Percentiles rank a stretch among this genome's conserved stretches.
Evolutionary conservation across 2,888 invertebrate genomes (phyloP).

Genomic region (Alcis repandata): DNA sequence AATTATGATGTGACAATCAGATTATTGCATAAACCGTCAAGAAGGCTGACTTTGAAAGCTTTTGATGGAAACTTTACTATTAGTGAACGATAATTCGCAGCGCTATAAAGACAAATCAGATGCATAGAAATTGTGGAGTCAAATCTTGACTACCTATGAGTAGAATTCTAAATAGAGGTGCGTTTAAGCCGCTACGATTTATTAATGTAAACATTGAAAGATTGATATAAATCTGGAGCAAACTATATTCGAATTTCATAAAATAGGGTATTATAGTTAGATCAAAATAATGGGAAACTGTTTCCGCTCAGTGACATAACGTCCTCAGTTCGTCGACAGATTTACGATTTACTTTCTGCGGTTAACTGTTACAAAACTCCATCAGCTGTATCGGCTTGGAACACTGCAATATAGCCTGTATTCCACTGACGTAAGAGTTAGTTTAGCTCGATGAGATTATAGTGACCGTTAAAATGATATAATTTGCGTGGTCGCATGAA

Average conservation of each 20-base stretch:
- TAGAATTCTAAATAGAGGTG: too few relatives aligned
- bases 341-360: conserved; percentile 72
- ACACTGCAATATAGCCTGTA: conserved; percentile 40
- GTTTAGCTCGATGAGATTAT: conserved; percentile 42
- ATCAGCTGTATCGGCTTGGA: conserved; percentile 44
- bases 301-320: conserved; percentile 66
- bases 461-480: conserved; percentile 65
- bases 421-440: conserved; percentile 35
- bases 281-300: conserved; percentile 51
- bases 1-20: not conserved
- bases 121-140: too few relatives aligned
- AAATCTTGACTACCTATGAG: too few relatives aligned
- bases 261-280: conserved; percentile 28
- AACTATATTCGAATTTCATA: conserved; percentile 5
- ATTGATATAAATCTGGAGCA: not conserved
- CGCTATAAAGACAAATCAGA: too few relatives aligned
- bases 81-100: too few relatives aligned
- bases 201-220: conserved; percentile 1
- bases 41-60: not conserved
- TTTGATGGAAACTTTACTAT: too few relatives aligned
- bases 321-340: conserved; percentile 57
- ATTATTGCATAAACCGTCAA: not conserved
- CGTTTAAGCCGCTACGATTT: too few relatives aligned
- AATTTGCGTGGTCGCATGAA: conserved; percentile 72
- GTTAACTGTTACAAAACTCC: conserved; percentile 67